phyloP scores from a whole-genome alignment of 2,113 vertebrate species.

The Bubo bubo region DNA sequence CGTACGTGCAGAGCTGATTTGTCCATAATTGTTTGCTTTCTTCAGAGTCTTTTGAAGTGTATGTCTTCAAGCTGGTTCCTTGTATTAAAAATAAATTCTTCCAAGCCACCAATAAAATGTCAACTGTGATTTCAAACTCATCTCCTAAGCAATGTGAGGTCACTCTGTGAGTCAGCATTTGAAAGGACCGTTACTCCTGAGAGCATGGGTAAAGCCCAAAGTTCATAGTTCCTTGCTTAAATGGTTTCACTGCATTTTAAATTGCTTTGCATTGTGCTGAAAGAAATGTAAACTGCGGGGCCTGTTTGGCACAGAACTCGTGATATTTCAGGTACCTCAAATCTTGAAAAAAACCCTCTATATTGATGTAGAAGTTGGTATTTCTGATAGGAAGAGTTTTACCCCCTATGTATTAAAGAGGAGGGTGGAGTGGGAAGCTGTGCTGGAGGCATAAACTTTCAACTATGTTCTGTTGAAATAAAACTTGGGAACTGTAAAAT shows the following conservation, averaged over 20 bases:
- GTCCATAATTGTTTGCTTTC: constrained; percentile 39
- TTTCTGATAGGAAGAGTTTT: constrained; percentile 16
- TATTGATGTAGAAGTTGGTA: not conserved
- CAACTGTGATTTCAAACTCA: constrained; percentile 56
- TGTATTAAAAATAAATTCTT: constrained; percentile 72
- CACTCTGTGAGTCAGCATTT: constrained; percentile 30
- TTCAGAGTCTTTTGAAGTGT: constrained; percentile 57
- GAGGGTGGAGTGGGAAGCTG: not conserved
- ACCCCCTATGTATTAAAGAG: not conserved
- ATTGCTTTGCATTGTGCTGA: not conserved
- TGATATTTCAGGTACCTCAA: not conserved
- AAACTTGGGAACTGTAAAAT: not conserved
- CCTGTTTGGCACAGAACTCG: not conserved
- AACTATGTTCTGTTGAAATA: not conserved
- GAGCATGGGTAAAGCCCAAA: constrained; percentile 33
- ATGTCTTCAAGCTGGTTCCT: constrained; percentile 39
- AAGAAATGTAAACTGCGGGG: not conserved
- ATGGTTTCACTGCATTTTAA: not conserved
- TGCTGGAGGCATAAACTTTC: not conserved
- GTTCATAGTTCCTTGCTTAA: constrained; percentile 3
- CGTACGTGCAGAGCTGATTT: not conserved
- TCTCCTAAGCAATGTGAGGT: constrained; percentile 28
- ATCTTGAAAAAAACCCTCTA: not conserved
- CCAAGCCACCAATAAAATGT: constrained; percentile 58
- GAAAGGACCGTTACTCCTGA: constrained; percentile 38